Percentiles rank a stretch among this genome's conserved stretches.
Conservation (phyloP, 2,113 vertebrate species). For the Melanostigma gelatinosum region DNA sequence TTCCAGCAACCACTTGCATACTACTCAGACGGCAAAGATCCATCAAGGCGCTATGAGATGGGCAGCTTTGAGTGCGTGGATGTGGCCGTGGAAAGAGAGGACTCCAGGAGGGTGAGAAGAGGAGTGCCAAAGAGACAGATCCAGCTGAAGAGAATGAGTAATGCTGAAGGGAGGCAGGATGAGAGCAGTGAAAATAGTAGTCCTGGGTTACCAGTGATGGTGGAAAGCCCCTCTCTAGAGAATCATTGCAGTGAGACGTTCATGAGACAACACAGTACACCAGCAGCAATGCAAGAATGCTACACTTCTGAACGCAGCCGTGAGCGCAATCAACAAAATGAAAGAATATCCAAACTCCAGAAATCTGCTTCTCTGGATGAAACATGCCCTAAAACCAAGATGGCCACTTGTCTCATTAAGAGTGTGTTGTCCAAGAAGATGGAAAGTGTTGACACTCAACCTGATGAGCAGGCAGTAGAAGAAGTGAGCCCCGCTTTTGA, state of each 20-base stretch:
- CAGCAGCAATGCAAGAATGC: constrained; percentile 68
- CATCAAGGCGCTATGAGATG: constrained; percentile 81
- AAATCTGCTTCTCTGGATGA: constrained; percentile 89
- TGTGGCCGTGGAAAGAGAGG: constrained; percentile 88
- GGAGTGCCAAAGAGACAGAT: constrained; percentile 97
- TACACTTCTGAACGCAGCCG: constrained; percentile 40
- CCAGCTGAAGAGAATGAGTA: constrained; percentile 88
- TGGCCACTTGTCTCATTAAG: constrained; percentile 90
- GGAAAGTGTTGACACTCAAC: constrained; percentile 77
- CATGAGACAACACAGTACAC: constrained; percentile 80
- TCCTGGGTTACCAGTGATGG: constrained; percentile 56
- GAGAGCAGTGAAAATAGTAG: constrained; percentile 74
- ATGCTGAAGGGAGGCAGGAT: constrained; percentile 75
- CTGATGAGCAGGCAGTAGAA: constrained; percentile 70
- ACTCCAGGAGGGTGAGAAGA: constrained; percentile 82
- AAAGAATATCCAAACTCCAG: constrained; percentile 79
- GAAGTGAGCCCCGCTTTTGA: constrained; percentile 41
- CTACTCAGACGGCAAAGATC: constrained; percentile 74
- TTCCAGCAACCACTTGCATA: constrained; percentile 64
- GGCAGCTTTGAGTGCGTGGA: constrained; percentile 90
- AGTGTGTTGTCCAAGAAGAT: constrained; percentile 92
- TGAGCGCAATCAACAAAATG: constrained; percentile 47
- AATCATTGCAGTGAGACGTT: constrained; percentile 73
- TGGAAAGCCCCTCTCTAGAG: constrained; percentile 61
- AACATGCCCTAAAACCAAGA: constrained; percentile 83